These are phyloP conservation scores for Drosophila limbata DNA, from an alignment of 2,888 invertebrate species.

Conservation along the genomic window DNA sequence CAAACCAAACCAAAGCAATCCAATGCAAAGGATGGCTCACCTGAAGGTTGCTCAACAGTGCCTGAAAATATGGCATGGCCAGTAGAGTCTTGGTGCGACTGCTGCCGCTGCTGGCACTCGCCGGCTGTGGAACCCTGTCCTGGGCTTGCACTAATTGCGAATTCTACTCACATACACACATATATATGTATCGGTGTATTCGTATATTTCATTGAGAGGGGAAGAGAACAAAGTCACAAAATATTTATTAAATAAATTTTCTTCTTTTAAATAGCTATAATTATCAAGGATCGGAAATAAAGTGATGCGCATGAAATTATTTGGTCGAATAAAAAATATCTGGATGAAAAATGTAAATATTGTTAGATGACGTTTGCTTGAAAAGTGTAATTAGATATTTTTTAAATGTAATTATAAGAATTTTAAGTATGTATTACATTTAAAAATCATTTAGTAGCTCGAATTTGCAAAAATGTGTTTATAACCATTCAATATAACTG, in stretches of 20 bases:
- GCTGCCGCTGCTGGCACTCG: constrained; percentile 85
- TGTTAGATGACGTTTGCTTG: not conserved
- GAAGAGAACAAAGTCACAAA: constrained; percentile 49
- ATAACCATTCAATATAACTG: not conserved
- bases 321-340: not conserved
- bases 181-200: not conserved
- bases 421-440: not conserved
- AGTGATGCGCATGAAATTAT: not conserved
- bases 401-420: not conserved
- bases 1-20: constrained; percentile 27
- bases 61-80: constrained; percentile 89
- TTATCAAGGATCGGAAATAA: not conserved
- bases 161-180: constrained; percentile 63
- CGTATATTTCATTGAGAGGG: not conserved
- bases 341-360: not conserved
- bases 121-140: constrained; percentile 84
- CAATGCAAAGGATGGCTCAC: constrained; percentile 86
- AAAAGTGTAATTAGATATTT: no score
- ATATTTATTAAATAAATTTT: constrained; percentile 50
- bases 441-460: not conserved
- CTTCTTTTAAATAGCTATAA: not conserved
- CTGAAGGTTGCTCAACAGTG: constrained; percentile 90
- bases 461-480: not conserved
- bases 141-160: constrained; percentile 84
- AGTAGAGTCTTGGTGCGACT: constrained; percentile 84